A percentile compares a stretch with the other conserved stretches of the same genome.
Evolutionary conservation across 2,888 invertebrate species (phyloP).

Genomic region (Clepsis dumicolana): DNA sequence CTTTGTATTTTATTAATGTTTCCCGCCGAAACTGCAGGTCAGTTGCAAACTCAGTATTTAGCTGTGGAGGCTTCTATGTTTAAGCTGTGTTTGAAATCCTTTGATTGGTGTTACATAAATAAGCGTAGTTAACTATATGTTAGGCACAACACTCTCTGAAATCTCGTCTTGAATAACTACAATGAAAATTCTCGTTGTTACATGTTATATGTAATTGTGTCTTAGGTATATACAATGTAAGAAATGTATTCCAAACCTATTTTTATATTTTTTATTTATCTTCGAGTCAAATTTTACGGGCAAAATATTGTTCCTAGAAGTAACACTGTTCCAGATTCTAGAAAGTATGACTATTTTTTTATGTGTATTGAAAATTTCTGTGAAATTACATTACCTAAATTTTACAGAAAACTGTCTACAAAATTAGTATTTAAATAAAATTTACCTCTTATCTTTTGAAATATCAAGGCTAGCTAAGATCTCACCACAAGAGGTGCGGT

Average conservation of each 20-base stretch:
- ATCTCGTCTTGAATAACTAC: neutral
- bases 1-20: neutral
- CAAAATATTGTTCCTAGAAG: constrained; percentile 22
- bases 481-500: neutral
- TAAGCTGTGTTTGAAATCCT: neutral
- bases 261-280: constrained; percentile 35
- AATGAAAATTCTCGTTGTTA: constrained; percentile 13
- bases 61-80: neutral
- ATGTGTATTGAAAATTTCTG: constrained; percentile 20
- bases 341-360: constrained; percentile 22
- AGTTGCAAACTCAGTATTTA: constrained; percentile 4
- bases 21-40: constrained; percentile 14
- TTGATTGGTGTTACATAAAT: neutral
- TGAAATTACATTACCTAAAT: neutral
- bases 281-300: constrained; percentile 16
- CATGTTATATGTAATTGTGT: constrained; percentile 1
- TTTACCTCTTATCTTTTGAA: neutral
- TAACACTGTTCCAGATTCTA: constrained; percentile 22
- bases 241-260: constrained; percentile 26
- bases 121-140: neutral
- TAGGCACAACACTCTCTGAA: neutral
- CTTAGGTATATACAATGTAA: constrained; percentile 23
- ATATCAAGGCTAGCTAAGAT: neutral
- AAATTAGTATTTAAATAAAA: neutral
- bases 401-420: neutral